Base-by-base conservation (phyloP, 37 sponge, comb jelly and placozoan species). In the Cliona cf. orientalis region DNA sequence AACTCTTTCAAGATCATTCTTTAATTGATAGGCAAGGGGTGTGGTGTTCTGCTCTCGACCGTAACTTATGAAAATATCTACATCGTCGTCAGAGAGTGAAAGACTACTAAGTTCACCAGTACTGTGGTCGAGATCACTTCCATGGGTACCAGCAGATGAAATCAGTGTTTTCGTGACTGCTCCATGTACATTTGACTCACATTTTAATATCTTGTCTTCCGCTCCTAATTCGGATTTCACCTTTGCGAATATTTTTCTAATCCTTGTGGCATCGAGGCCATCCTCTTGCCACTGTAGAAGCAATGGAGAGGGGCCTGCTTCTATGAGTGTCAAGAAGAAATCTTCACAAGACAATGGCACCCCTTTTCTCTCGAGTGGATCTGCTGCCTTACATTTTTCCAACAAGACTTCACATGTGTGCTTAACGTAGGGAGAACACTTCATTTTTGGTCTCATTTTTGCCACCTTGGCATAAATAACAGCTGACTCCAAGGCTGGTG, bases 1-100 rank as follows among this genome's bases (percentile, higher is more conserved):
- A 19, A 26, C 32, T 1, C 62, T 38, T 44, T 84, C 81, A 26
- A 90, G 79, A 76, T 84, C 86, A 3, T 23, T 29, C 36, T 66
- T 87, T 25, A 87, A 77, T 28, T 49, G 67, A 7, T 23, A 9
- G 33, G 68, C 83, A 68, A 82, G 67, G 55, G 58, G n/a, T 1
- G 33, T 73, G 31, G 69, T 66, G 14, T 83, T 77, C n/a, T 53
- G 68, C 58, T 82, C 83, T 11, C 89, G 66, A 21, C 89, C 82
- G 42, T 87, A 87, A 63, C 89, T 87, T 58, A 87, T 74, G 33
- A 87, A 87, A 12, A 87, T 21, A n/a, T 80, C 80, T 19, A 49
- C 14, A 14, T 49, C 53, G 14, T 49, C 53, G 14, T 49, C 53
- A 14, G 53, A 49, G 14, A 49, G 53, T 49, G 53, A 49, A 14